Base-by-base conservation (phyloP, 2,113 vertebrate genomes). In the Gulo gulo region DNA sequence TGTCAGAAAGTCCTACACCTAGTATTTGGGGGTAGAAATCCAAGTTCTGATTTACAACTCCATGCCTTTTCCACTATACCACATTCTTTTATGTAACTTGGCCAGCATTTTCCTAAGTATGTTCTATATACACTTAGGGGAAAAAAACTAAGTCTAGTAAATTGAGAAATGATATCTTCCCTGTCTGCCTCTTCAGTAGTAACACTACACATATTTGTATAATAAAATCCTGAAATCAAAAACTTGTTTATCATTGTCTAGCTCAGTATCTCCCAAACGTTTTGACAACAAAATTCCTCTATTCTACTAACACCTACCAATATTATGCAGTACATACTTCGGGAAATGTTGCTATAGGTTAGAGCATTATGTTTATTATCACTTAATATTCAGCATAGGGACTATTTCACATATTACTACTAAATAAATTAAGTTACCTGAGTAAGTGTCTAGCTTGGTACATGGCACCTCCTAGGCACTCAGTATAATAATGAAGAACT, bases 401-500 rank as follows among this genome's bases (percentile, higher is more conserved):
- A 47, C 18, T 84, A 57, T 63, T 86, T 74, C 63, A 88, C 55
- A 73, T 55, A 39, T 74, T 59, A 90, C 57, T 71, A 67, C 7
- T 57, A 61, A 67, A 91, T 24, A 65, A 69, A 47, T 78, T 73
- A 93, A 74, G 81, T 21, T 31, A 93, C 47, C 24, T 11, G 91
- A 84, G 9, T n/a, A 80, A 88, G 8, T 73, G 13, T 36, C 47
- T 57, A 39, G 12, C 31, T 94, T 96, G 11, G 78, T 65, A 9
- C 34, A 88, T 47, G 69, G 7, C 74, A 88, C 67, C 87, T 42
- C 7, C 61, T 7, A 87, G 23, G 42, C 63, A 50, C 15, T 80
- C 63, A 69, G 76, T 34, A 57, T 81, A 96, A 76, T 39, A 91
- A 97, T 45, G 23, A 74, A 95, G 50, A 86, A 89, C 55, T 81